These are phyloP conservation scores for Cydia amplana DNA, from an alignment of 1,140 invertebrate species.

Conservation along the genomic window DNA sequence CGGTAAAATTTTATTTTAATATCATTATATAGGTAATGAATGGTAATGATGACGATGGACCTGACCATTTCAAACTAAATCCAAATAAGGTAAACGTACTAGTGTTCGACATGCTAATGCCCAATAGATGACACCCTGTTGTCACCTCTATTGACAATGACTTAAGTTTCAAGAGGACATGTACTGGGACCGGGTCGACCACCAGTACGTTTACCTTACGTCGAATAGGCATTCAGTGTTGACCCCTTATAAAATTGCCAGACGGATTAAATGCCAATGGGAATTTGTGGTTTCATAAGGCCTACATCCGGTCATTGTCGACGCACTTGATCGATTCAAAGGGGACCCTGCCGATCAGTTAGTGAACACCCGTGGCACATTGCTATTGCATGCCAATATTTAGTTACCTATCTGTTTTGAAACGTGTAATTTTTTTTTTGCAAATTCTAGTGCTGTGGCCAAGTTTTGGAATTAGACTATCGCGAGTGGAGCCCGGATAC, in stretches of 20 bases:
- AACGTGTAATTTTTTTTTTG: background rate
- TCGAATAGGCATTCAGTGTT: background rate
- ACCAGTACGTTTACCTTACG: too few species aligned
- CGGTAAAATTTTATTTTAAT: background rate
- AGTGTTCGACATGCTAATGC: too few species aligned
- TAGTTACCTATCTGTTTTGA: background rate
- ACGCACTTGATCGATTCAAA: constrained; percentile 3
- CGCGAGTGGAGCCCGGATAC: too few species aligned
- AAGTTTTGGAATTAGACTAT: background rate
- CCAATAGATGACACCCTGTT: too few species aligned
- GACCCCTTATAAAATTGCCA: background rate
- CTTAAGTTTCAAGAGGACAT: too few species aligned
- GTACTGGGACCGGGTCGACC: too few species aligned
- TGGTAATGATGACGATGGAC: background rate
- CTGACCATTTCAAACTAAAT: background rate
- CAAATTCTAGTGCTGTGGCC: background rate
- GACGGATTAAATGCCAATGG: background rate
- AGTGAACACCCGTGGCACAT: constrained; percentile 6
- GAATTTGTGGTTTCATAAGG: constrained; percentile 26
- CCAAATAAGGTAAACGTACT: too few species aligned
- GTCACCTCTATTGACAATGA: too few species aligned
- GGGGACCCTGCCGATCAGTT: background rate
- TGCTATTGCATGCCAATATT: constrained; percentile 6
- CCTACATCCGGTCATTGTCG: constrained; percentile 20
- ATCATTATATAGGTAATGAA: too few species aligned